Conservation (phyloP, 2,888 invertebrate species). For the Belgica antarctica region DNA sequence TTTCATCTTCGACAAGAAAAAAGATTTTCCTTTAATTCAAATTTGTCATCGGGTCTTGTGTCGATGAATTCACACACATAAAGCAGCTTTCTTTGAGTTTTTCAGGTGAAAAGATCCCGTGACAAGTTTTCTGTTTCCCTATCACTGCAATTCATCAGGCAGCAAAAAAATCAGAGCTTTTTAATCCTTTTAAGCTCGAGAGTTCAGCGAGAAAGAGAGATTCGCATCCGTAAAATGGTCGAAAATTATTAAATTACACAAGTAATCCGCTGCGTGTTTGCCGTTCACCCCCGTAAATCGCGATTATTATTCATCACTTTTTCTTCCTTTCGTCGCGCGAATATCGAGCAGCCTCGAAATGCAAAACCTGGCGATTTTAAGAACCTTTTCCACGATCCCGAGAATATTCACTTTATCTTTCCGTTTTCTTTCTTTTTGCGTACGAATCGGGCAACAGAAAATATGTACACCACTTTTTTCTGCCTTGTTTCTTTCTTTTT, state of each 20-base stretch:
- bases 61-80: background rate
- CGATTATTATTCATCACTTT: background rate
- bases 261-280: conserved; percentile 24
- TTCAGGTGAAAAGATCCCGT: no score
- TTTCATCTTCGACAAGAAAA: background rate
- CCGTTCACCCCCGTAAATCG: background rate
- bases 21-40: conserved; percentile 14
- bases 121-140: background rate
- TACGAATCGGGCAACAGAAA: conserved; percentile 28
- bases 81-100: conserved; percentile 7
- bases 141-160: background rate
- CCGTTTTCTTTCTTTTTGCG: background rate
- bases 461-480: conserved; percentile 38
- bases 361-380: background rate
- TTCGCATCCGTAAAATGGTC: conserved; percentile 7
- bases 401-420: conserved; percentile 7
- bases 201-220: background rate
- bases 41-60: conserved; percentile 13
- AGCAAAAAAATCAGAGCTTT: conserved; percentile 12
- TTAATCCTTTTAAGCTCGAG: conserved; percentile 25
- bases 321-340: conserved; percentile 29
- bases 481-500: conserved; percentile 33
- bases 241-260: conserved; percentile 36
- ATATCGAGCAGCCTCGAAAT: background rate
- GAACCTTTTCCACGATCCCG: background rate